Conservation (phyloP, 2,113 vertebrate genomes). For the Pangasianodon gigas region DNA sequence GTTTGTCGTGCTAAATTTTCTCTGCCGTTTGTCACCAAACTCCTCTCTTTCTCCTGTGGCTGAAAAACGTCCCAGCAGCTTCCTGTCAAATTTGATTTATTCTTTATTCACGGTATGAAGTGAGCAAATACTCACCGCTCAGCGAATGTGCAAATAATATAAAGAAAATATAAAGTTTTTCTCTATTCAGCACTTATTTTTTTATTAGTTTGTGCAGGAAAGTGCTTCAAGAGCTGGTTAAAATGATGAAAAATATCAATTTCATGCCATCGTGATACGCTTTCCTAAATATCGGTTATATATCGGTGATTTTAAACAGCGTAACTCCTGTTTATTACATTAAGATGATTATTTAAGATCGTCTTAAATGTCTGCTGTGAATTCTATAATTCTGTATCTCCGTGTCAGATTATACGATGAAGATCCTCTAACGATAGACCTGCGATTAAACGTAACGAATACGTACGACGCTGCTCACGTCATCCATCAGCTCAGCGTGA, state of each 20-base stretch:
- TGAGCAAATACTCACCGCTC: not conserved
- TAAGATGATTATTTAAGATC: too few relatives aligned
- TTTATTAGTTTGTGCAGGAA: too few relatives aligned
- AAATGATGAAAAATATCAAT: too few relatives aligned
- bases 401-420: not conserved
- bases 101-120: not conserved
- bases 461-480: too few relatives aligned
- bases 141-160: not conserved
- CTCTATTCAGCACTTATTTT: too few relatives aligned
- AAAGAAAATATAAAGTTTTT: not conserved
- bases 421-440: not conserved
- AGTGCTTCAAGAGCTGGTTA: too few relatives aligned
- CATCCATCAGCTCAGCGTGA: not conserved
- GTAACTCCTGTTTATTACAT: too few relatives aligned
- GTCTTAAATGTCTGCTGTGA: too few relatives aligned
- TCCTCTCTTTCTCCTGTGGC: not conserved
- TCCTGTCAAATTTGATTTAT: not conserved
- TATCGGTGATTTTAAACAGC: too few relatives aligned
- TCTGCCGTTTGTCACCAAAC: not conserved
- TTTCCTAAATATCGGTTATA: too few relatives aligned
- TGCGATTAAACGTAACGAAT: not conserved
- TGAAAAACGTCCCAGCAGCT: not conserved
- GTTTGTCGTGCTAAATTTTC: not conserved
- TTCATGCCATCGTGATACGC: too few relatives aligned
- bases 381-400: not conserved